Evolutionary conservation across 2,888 invertebrate species (phyloP).

Genomic region (Ametastegia equiseti): DNA sequence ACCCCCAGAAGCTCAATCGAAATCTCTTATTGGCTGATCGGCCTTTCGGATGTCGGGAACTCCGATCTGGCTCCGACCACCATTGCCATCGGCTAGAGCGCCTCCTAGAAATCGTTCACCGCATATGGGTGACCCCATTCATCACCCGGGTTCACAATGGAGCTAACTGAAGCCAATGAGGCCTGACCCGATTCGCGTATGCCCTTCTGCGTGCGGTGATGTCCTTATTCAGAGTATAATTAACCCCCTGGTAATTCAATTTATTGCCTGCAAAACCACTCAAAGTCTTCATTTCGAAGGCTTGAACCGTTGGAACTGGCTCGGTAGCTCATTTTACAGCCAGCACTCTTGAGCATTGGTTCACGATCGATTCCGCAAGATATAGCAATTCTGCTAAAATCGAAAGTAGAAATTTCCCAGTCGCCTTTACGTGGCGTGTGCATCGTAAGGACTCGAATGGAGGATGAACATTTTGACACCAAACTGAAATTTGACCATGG

Average conservation of each 20-base stretch:
- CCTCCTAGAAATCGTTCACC: slow-evolving; percentile 18
- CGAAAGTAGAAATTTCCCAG: too few species aligned
- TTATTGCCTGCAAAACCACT: not conserved
- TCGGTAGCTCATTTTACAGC: not conserved
- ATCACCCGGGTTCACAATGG: slow-evolving; percentile 46
- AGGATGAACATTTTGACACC: too few species aligned
- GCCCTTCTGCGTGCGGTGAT: not conserved
- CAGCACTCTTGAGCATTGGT: not conserved
- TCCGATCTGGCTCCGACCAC: not conserved
- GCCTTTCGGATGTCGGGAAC: not conserved
- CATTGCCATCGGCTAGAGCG: not conserved
- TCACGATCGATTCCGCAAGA: too few species aligned
- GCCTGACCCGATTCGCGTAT: slow-evolving; percentile 37
- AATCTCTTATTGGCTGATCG: not conserved
- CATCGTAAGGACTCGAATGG: too few species aligned
- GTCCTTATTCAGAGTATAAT: slow-evolving; percentile 26
- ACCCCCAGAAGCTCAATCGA: not conserved
- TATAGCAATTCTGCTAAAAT: too few species aligned
- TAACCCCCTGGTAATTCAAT: slow-evolving; percentile 33
- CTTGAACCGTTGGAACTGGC: not conserved
- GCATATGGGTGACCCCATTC: slow-evolving; percentile 43
- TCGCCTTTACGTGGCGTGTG: too few species aligned
- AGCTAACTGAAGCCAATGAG: slow-evolving; percentile 48
- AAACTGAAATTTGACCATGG: too few species aligned
- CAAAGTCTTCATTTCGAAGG: not conserved